A percentile compares a stretch with the other conserved stretches of the same genome.
These are phyloP conservation scores for Drosophila sulfurigaster DNA, from an alignment of 1,140 invertebrate species.

Conservation along the genomic window DNA sequence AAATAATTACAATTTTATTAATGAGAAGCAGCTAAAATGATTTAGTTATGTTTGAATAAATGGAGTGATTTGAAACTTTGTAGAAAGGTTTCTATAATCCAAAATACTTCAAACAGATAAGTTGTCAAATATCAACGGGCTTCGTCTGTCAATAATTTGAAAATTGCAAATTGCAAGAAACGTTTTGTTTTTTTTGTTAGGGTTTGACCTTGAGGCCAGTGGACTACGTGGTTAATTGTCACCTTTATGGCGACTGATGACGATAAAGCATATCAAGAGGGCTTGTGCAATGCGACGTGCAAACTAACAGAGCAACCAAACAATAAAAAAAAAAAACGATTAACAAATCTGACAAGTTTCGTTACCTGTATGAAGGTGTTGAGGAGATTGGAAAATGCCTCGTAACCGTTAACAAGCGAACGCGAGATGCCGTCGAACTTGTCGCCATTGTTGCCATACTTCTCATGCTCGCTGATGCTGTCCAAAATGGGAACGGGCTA, in stretches of 20 bases:
- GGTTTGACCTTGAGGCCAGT: slow-evolving; percentile 1
- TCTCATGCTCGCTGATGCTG: slow-evolving; percentile 86
- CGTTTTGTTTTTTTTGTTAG: not conserved
- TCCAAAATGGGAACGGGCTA: slow-evolving; percentile 87
- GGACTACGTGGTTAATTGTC: slow-evolving; percentile 25
- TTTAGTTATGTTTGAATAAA: no score
- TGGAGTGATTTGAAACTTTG: no score
- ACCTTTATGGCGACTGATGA: not conserved
- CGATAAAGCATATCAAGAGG: no score
- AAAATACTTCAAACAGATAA: no score
- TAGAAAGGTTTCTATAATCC: no score
- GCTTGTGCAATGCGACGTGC: slow-evolving; percentile 47
- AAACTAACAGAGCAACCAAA: slow-evolving; percentile 30
- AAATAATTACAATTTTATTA: no score
- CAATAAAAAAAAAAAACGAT: not conserved
- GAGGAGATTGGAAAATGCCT: slow-evolving; percentile 86
- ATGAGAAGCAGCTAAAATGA: no score
- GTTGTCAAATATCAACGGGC: no score
- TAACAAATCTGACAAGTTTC: not conserved
- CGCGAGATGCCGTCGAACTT: slow-evolving; percentile 86
- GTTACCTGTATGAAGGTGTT: slow-evolving; percentile 86
- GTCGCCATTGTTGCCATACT: slow-evolving; percentile 87
- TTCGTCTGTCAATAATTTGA: no score
- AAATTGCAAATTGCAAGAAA: not conserved
- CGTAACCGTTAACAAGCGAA: slow-evolving; percentile 86